Percentiles rank a stretch among this genome's conserved stretches.
Evolutionary conservation across 2,113 vertebrate genomes (phyloP).

Genomic region (Pithys albifrons): DNA sequence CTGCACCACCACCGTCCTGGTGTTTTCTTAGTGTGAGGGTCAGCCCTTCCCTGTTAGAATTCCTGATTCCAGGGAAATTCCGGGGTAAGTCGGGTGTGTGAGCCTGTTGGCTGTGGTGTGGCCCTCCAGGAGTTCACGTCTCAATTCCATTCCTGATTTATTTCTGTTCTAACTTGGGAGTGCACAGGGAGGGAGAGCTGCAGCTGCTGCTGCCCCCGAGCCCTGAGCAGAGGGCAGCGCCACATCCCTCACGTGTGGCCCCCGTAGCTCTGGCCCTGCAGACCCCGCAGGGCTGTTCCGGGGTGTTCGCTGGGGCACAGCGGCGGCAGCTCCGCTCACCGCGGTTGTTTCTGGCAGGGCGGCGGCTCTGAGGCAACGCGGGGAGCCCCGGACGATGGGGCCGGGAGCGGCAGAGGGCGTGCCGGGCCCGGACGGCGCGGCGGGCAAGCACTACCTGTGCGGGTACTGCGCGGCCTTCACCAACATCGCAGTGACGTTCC

Average conservation of each 20-base stretch:
- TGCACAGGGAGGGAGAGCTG: not conserved
- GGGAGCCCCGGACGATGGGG: not conserved
- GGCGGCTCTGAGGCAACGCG: no score
- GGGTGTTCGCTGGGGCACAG: no score
- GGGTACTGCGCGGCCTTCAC: not conserved
- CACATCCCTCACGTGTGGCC: rapidly evolving
- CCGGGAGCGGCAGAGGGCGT: not conserved
- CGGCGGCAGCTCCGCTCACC: no score
- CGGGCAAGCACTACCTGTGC: not conserved
- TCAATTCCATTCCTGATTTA: not conserved
- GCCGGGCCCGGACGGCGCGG: not conserved
- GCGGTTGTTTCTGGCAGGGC: no score
- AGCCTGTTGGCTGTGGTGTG: not conserved
- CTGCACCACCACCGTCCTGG: rapidly evolving
- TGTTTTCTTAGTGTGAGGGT: not conserved
- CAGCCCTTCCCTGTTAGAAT: not conserved
- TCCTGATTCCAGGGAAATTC: not conserved
- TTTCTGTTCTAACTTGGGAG: not conserved
- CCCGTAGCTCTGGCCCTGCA: not conserved
- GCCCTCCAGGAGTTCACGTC: not conserved
- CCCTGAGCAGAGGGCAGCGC: not conserved
- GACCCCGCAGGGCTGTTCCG: no score
- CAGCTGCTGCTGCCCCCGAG: rapidly evolving
- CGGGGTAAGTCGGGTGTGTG: not conserved
- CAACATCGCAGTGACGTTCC: not conserved